Evolutionary conservation across 2,888 invertebrate genomes (phyloP).

Genomic region (Automeris io): DNA sequence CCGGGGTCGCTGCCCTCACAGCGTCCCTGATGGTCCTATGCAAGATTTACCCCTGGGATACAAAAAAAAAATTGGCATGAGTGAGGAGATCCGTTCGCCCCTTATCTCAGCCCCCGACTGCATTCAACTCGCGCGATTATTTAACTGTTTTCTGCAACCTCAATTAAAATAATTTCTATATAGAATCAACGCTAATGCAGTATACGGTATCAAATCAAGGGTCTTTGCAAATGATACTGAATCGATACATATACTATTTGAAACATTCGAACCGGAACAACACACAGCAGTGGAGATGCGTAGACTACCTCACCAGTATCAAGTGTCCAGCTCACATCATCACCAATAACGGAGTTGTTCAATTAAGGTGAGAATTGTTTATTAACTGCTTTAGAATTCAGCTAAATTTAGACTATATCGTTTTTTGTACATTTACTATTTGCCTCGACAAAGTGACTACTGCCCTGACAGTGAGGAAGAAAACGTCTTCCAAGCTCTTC

Average conservation of each 20-base stretch:
- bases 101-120: no score
- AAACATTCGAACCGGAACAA: slow-evolving; percentile 50
- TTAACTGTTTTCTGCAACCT: slow-evolving; percentile 6
- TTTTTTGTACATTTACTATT: background rate
- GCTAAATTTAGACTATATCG: no score
- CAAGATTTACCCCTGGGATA: no score
- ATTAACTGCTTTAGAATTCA: no score
- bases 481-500: no score
- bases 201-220: slow-evolving; percentile 69
- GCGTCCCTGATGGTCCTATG: no score
- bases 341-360: slow-evolving; percentile 50
- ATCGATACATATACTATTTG: slow-evolving; percentile 60
- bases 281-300: slow-evolving; percentile 62
- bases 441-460: no score
- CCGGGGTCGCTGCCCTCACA: no score
- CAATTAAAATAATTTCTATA: no score
- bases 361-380: slow-evolving; percentile 45
- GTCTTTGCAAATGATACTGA: slow-evolving; percentile 63
- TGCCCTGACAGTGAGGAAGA: no score
- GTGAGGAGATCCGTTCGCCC: background rate
- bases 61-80: no score
- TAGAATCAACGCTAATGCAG: slow-evolving; percentile 34
- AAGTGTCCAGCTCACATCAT: slow-evolving; percentile 60
- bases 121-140: no score
- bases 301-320: slow-evolving; percentile 46